Percentiles rank a stretch among this genome's conserved stretches.
These are phyloP conservation scores for Ornithorhynchus anatinus DNA, from an alignment of 2,113 vertebrate genomes.

Conservation along the genomic window DNA sequence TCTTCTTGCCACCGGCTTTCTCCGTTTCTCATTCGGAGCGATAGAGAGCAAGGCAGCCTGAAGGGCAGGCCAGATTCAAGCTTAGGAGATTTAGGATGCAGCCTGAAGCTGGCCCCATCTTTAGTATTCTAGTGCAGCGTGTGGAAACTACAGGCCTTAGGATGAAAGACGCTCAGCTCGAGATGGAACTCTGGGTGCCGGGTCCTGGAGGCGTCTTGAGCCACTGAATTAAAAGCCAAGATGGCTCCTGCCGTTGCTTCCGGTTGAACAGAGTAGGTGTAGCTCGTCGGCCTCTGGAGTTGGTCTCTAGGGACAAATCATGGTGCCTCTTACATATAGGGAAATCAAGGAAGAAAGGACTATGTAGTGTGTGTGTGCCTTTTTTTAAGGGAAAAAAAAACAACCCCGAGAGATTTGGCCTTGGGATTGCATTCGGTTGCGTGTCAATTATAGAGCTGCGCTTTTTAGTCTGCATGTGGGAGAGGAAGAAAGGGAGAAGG, in stretches of 20 bases:
- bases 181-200: neutral
- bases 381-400: no score
- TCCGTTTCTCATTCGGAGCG: conserved; percentile 15
- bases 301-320: no score
- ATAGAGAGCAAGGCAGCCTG: neutral
- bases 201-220: neutral
- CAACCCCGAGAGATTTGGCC: no score
- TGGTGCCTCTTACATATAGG: no score
- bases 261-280: no score
- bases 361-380: no score
- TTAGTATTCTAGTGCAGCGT: conserved; percentile 1
- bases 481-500: neutral
- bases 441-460: neutral
- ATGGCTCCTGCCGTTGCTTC: no score
- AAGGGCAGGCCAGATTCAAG: conserved; percentile 9
- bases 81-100: neutral
- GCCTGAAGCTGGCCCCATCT: neutral
- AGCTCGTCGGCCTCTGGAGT: no score
- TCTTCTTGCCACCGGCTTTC: conserved; percentile 22
- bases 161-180: neutral
- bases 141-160: neutral
- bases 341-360: no score
- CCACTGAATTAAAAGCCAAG: neutral
- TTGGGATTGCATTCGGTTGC: neutral
- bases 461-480: neutral